These are phyloP conservation scores for Pan paniscus DNA, from an alignment of 2,113 vertebrate species.

Conservation along the genomic window DNA sequence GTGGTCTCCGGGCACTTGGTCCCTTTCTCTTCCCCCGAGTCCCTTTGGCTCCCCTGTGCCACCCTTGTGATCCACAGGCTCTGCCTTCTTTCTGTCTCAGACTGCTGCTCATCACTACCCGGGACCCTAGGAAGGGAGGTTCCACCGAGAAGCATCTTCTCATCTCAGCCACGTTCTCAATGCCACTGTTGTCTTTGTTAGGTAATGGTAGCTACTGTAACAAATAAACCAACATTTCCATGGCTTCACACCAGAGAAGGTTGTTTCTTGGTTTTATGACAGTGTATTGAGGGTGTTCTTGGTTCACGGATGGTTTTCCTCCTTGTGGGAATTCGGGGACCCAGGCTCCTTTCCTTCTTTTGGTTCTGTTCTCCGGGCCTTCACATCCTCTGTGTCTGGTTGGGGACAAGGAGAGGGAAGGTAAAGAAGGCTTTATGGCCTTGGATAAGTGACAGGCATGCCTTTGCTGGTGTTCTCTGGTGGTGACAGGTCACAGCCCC, in stretches of 20 bases:
- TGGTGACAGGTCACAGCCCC: not conserved
- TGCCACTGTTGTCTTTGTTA: not conserved
- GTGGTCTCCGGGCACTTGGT: not conserved
- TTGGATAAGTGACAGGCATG: too few species aligned
- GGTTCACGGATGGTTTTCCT: not conserved
- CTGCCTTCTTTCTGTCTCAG: not conserved
- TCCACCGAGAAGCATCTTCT: not conserved
- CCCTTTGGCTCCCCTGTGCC: not conserved
- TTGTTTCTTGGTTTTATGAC: not conserved
- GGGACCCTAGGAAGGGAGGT: not conserved
- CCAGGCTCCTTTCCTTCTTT: not conserved
- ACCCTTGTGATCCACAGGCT: not conserved
- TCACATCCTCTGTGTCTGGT: too few species aligned
- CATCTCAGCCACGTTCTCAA: rapidly evolving
- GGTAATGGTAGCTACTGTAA: not conserved
- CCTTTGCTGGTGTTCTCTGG: not conserved
- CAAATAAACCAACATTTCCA: not conserved
- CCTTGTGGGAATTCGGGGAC: rapidly evolving
- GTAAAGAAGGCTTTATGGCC: not conserved
- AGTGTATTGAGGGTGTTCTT: not conserved
- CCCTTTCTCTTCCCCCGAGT: not conserved
- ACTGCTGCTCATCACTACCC: rapidly evolving
- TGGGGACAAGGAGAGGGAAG: not conserved
- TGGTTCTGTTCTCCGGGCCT: not conserved
- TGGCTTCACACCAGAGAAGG: not conserved